phyloP scores from a whole-genome alignment of 2,888 invertebrate species.

The Ichneumoninae sp. region DNA sequence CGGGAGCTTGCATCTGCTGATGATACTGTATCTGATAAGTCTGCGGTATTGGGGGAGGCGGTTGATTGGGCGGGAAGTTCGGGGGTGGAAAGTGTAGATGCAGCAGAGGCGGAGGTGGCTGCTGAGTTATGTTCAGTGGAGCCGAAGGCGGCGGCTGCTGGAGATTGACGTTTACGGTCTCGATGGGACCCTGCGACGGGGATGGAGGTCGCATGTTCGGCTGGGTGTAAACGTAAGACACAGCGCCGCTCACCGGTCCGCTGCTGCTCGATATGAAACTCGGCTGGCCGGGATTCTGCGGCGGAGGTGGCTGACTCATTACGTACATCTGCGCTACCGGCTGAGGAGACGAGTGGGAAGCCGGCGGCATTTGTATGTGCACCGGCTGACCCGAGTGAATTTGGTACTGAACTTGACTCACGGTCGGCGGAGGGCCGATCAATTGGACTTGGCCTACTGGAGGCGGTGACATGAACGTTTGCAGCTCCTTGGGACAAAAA shows the following conservation, averaged over 20 bases:
- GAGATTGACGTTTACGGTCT: constrained; percentile 81
- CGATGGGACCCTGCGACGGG: constrained; percentile 79
- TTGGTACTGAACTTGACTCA: constrained; percentile 83
- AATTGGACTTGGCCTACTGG: constrained; percentile 82
- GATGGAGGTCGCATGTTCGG: constrained; percentile 79
- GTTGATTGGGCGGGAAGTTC: constrained; percentile 82
- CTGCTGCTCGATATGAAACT: constrained; percentile 77
- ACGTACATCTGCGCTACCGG: constrained; percentile 83
- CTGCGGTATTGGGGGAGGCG: constrained; percentile 83
- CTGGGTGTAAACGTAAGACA: constrained; percentile 83
- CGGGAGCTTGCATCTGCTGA: constrained; percentile 78
- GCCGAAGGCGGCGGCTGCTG: constrained; percentile 80
- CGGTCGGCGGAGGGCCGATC: constrained; percentile 82
- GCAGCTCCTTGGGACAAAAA: constrained; percentile 77
- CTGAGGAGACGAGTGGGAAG: constrained; percentile 81
- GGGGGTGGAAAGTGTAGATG: constrained; percentile 83
- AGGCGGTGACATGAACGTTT: constrained; percentile 81
- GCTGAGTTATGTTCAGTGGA: constrained; percentile 79
- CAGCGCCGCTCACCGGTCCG: constrained; percentile 76
- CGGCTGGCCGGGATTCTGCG: constrained; percentile 76
- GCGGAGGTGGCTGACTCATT: constrained; percentile 81
- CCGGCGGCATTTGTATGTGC: constrained; percentile 79
- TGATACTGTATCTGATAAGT: constrained; percentile 83
- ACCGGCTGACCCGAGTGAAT: constrained; percentile 82
- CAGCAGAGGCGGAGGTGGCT: constrained; percentile 80